Evolutionary conservation across 1,140 invertebrate species (phyloP).

Genomic region (Chionoecetes opilio): DNA sequence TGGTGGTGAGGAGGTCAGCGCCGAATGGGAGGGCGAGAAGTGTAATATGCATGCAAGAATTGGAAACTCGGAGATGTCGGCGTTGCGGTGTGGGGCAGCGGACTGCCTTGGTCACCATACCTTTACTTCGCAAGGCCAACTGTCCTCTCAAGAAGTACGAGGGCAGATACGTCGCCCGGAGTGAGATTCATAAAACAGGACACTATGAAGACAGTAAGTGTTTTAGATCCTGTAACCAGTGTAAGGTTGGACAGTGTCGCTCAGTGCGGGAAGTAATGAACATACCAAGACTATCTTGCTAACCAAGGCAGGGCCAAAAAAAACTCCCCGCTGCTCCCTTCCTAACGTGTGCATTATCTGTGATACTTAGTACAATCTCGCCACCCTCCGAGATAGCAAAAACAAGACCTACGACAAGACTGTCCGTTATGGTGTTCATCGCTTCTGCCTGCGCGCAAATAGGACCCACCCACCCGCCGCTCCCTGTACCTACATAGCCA

Average conservation of each 20-base stretch:
- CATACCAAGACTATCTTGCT: not conserved
- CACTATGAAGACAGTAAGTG: not conserved
- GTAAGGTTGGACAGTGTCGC: not conserved
- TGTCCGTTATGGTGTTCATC: not conserved
- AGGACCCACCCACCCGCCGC: not conserved
- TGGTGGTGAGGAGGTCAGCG: not conserved
- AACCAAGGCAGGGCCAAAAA: too few relatives aligned
- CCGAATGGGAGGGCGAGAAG: too few relatives aligned
- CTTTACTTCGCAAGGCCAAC: not conserved
- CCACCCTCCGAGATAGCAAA: not conserved
- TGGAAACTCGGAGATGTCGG: not conserved
- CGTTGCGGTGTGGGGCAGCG: not conserved
- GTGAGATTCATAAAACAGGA: not conserved
- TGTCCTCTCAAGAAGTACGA: too few relatives aligned
- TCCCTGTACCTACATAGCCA: not conserved
- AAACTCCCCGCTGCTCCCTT: not conserved
- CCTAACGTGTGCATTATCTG: constrained; percentile 51
- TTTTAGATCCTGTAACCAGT: not conserved
- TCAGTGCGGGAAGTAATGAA: not conserved
- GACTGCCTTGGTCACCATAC: not conserved
- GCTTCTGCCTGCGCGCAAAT: not conserved
- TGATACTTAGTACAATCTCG: constrained; percentile 69
- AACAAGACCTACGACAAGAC: not conserved
- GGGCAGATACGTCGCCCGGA: too few relatives aligned
- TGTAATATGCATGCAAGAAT: too few relatives aligned